Evolutionary conservation across 2,888 invertebrate species (phyloP).

Genomic region (Atethmia centrago): DNA sequence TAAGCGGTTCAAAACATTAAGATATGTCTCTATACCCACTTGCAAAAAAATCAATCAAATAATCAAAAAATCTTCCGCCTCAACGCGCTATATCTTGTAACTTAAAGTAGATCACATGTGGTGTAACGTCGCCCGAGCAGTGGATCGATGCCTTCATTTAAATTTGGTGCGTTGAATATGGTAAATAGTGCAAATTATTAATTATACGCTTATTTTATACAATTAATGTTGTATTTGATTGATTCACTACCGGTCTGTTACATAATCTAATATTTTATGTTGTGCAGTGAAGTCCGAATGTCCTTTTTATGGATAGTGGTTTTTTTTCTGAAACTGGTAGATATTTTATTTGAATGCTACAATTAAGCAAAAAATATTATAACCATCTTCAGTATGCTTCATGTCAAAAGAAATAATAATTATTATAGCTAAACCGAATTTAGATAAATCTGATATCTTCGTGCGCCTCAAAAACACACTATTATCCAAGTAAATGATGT

Average conservation of each 20-base stretch:
- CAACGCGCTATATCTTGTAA: conserved; percentile 16
- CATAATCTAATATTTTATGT: conserved; percentile 33
- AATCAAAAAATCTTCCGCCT: too few species aligned
- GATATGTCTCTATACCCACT: background rate
- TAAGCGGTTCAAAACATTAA: too few species aligned
- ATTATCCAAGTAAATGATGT: background rate
- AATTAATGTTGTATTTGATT: conserved; percentile 48
- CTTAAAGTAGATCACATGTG: conserved; percentile 8
- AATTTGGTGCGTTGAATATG: conserved; percentile 55
- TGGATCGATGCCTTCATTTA: conserved; percentile 67
- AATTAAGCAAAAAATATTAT: background rate
- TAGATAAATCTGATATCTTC: background rate
- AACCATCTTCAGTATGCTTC: background rate
- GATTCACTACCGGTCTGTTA: conserved; percentile 41
- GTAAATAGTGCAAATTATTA: conserved; percentile 63
- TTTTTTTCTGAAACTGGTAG: background rate
- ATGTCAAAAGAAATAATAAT: background rate
- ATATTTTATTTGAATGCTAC: background rate
- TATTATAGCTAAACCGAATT: background rate
- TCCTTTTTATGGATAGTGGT: background rate
- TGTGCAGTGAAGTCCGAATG: conserved; percentile 5
- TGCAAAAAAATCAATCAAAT: too few species aligned
- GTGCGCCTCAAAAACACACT: background rate
- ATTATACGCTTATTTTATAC: conserved; percentile 57
- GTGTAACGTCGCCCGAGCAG: conserved; percentile 33